These are phyloP conservation scores for Phenganax subtilis DNA, from an alignment of 92 coral and sea anemone species.

Conservation along the genomic window DNA sequence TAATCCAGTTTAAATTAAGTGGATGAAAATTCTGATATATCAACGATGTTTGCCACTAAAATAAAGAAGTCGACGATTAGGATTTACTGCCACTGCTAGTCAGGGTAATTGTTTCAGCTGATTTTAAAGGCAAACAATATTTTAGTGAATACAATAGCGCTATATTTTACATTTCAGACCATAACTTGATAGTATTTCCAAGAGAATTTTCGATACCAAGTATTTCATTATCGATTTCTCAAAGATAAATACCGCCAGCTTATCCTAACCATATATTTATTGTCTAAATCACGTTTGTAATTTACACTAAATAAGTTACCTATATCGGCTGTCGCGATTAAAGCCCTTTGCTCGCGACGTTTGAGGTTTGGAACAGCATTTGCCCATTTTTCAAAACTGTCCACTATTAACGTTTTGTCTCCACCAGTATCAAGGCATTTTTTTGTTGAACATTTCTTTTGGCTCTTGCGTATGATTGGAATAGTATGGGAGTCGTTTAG, in stretches of 20 bases:
- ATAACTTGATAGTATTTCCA: not conserved
- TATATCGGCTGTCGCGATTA: conserved; percentile 4
- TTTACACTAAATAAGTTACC: conserved; percentile 5
- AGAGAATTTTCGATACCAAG: not conserved
- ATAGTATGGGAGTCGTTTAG: no score
- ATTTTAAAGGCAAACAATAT: not conserved
- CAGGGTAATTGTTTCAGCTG: not conserved
- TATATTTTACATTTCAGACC: not conserved
- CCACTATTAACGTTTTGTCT: not conserved
- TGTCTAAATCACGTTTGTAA: not conserved
- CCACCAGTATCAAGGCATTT: no score
- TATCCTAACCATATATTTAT: not conserved
- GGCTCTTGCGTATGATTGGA: not conserved
- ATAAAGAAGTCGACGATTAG: not conserved
- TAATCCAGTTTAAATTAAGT: not conserved
- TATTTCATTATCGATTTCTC: not conserved
- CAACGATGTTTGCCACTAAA: not conserved
- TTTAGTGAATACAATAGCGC: not conserved
- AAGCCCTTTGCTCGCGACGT: not conserved
- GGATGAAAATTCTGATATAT: not conserved
- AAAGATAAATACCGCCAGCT: not conserved
- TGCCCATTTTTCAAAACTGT: conserved; percentile 29
- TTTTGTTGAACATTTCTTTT: not conserved
- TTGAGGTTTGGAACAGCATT: conserved; percentile 16
- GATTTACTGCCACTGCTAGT: not conserved